Evolutionary conservation across 64 coral and sea anemone species (phyloP).

Genomic region (Actinia tenebrosa): DNA sequence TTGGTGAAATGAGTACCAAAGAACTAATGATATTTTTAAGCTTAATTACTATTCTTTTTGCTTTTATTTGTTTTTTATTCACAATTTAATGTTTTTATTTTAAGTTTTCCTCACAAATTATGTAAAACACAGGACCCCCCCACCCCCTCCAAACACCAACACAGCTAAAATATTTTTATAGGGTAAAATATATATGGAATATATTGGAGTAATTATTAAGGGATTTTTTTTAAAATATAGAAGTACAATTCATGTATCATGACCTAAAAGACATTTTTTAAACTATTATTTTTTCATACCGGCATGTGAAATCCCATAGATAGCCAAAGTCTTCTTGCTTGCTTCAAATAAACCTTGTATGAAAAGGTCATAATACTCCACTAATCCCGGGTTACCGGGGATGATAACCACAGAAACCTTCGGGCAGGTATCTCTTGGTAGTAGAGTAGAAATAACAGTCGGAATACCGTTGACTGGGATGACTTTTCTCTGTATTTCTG

Average conservation of each 20-base stretch:
- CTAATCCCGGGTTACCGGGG: constrained; percentile 93
- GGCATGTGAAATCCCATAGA: constrained; percentile 91
- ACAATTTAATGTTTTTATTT: neutral
- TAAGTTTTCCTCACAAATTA: neutral
- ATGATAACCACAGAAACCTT: constrained; percentile 65
- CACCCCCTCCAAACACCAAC: neutral
- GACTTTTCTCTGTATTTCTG: constrained; percentile 42
- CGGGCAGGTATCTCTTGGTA: constrained; percentile 26
- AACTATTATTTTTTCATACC: constrained; percentile 37
- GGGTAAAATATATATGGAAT: neutral
- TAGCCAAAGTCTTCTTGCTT: constrained; percentile 20
- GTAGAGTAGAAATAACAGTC: constrained; percentile 62
- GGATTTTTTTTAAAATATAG: neutral
- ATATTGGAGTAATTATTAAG: neutral
- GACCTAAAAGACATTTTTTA: too few species aligned
- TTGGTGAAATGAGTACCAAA: neutral
- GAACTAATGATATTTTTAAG: neutral
- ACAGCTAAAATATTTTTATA: neutral
- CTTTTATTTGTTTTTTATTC: neutral
- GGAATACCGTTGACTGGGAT: constrained; percentile 55
- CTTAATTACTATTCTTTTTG: neutral
- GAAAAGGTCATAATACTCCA: constrained; percentile 90
- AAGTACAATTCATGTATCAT: neutral
- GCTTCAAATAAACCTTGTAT: constrained; percentile 57
- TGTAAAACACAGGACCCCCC: neutral